Percentiles rank a stretch among this genome's conserved stretches.
Evolutionary conservation across 2,113 vertebrate species (phyloP).

Genomic region (Chaenocephalus aceratus): DNA sequence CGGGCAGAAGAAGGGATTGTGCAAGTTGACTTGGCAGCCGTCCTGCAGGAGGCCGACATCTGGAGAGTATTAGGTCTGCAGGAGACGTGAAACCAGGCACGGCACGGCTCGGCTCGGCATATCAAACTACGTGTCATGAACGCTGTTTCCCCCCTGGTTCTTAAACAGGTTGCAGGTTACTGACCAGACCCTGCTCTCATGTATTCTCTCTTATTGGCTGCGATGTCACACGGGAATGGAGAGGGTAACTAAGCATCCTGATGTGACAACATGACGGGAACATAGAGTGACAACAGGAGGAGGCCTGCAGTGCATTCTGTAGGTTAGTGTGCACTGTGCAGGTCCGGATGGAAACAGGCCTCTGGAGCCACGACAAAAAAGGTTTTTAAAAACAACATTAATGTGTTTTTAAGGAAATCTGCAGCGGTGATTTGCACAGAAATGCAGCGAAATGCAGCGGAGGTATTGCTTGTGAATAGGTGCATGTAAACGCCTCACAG

Average conservation of each 20-base stretch:
- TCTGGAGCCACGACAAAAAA: background rate
- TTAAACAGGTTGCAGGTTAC: constrained; percentile 47
- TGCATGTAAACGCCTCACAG: constrained; percentile 44
- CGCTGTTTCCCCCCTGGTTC: background rate
- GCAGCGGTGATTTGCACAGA: background rate
- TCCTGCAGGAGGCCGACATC: constrained; percentile 77
- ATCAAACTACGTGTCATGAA: constrained; percentile 80
- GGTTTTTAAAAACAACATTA: background rate
- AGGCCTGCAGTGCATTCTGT: constrained; percentile 42
- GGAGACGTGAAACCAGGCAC: constrained; percentile 78
- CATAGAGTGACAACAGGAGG: constrained; percentile 25
- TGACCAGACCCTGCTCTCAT: background rate
- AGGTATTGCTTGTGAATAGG: constrained; percentile 46
- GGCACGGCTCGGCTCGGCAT: constrained; percentile 64
- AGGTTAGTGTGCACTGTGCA: constrained; percentile 4
- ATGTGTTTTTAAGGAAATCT: background rate
- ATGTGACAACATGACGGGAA: constrained; percentile 9
- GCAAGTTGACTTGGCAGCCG: constrained; percentile 85
- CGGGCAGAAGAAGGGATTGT: constrained; percentile 81
- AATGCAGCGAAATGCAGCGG: constrained; percentile 33
- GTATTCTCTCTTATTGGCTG: background rate
- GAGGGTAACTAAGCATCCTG: constrained; percentile 33
- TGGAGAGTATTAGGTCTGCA: constrained; percentile 84
- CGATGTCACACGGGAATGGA: background rate
- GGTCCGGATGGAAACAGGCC: constrained; percentile 1